Evolutionary conservation across 2,888 invertebrate species (phyloP), one percentile per base, ranked within the genome.

Genomic region (Listrodromus nycthemerus): DNA sequence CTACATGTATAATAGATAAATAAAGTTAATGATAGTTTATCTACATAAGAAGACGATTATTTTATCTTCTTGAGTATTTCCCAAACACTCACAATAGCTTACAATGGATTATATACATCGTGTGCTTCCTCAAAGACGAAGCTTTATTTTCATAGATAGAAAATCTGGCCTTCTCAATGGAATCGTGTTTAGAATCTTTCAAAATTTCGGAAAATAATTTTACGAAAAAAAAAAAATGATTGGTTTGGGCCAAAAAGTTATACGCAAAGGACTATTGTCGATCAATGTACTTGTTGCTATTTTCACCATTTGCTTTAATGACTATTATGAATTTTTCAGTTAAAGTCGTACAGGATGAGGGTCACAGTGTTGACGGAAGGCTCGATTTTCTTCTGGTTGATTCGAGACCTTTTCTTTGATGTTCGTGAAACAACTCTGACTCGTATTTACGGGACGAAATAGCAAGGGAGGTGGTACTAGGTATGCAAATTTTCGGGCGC

Each of bases 391-490:
- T 71, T 82, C 77, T 80, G 83, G 80, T 86, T 88, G 87, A 88
- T 88, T 87, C 84, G 85, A 5, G 16, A 73, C 75, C 76, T 78
- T 87, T 80, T 78, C 89, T 90, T 89, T 89, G 89, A 89, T 89
- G 86, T 89, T 85, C 82, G 66, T 30, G 78, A 86, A 82, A 82
- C 85, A 85, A 86, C 87, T 89, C 86, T 82, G 82, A 89, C 85
- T 89, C 78, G 87, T 88, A 89, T 89, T 89, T 88, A 86, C 88
- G 86, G 78, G 80, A 61, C 50, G 61, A 3, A 27, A 3, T 8
- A 58, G 24, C 16, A n/a, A 19, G 55, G 10, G 48, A 16, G 50
- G n/a, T 16, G 82, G 82, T 80, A 80, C 76, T 70, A 83, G 84
- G 79, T 85, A 89, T 87, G 89, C 84, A 89, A 89, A 89, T 86